Conservation (phyloP, 1,140 invertebrate species). For the Zaprionus camerounensis region DNA sequence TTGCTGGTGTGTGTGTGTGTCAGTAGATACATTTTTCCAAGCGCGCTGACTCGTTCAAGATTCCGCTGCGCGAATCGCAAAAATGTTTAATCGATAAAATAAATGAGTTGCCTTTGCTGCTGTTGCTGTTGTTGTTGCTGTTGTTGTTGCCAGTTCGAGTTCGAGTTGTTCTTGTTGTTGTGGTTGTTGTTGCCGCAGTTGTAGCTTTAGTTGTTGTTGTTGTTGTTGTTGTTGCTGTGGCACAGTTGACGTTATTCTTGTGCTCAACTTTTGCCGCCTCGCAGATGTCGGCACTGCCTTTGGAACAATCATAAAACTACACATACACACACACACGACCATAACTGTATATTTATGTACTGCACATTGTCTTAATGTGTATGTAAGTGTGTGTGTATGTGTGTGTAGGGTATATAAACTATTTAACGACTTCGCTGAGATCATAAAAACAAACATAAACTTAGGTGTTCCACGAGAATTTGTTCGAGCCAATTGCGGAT, state of each 20-base stretch:
- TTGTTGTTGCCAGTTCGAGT: slow-evolving; percentile 12
- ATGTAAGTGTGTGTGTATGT: slow-evolving; percentile 9
- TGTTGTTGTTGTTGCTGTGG: slow-evolving; percentile 40
- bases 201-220: slow-evolving; percentile 27
- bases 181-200: slow-evolving; percentile 37
- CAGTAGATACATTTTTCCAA: slow-evolving; percentile 78
- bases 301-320: slow-evolving; percentile 57
- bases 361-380: slow-evolving; percentile 18
- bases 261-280: slow-evolving; percentile 56
- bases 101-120: slow-evolving; percentile 77
- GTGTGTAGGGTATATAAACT: slow-evolving; percentile 21
- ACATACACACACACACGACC: slow-evolving; percentile 3
- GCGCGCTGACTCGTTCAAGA: slow-evolving; percentile 60
- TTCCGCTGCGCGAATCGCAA: slow-evolving; percentile 82
- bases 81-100: slow-evolving; percentile 83
- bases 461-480: slow-evolving; percentile 3
- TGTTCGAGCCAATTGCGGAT: neutral
- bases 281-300: slow-evolving; percentile 45
- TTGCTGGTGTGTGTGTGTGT: slow-evolving; percentile 43
- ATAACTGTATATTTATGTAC: slow-evolving; percentile 56
- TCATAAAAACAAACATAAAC: slow-evolving; percentile 41
- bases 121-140: slow-evolving; percentile 7
- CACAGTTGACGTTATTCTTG: slow-evolving; percentile 75
- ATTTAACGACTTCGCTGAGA: slow-evolving; percentile 33
- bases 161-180: slow-evolving; percentile 24